Evolutionary conservation across 2,797 vertebrate species (phyloP).

Genomic region (Coendou prehensilis): DNA sequence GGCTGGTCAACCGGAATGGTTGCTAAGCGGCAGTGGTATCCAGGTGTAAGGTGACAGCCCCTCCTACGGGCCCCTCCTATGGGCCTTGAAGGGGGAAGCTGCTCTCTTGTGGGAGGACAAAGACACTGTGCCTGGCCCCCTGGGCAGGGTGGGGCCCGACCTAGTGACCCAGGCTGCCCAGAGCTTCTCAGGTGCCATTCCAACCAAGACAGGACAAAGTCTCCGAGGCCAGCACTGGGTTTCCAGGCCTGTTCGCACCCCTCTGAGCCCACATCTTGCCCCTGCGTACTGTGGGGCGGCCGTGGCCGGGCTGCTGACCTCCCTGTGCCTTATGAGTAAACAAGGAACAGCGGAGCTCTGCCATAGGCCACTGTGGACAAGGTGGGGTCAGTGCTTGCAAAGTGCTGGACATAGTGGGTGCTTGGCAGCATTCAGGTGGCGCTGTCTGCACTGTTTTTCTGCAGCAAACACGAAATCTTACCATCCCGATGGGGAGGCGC

Average conservation of each 20-base stretch:
- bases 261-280: neutral
- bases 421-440: neutral
- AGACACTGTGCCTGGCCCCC: neutral
- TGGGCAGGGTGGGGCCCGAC: neutral
- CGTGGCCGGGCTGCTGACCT: neutral
- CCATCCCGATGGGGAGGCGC: neutral
- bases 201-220: neutral
- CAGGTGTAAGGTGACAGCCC: conserved; percentile 25
- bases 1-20: neutral
- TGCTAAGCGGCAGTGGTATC: conserved; percentile 45
- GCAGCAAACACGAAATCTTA: neutral
- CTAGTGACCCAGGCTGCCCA: neutral
- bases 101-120: neutral
- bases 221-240: neutral
- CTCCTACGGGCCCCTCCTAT: neutral
- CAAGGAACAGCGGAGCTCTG: neutral
- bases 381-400: neutral
- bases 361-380: neutral
- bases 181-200: neutral
- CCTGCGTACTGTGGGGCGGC: neutral
- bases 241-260: neutral
- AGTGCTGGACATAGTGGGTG: neutral
- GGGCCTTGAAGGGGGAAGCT: neutral
- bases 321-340: neutral
- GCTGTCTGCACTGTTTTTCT: neutral